Base-by-base conservation (phyloP, 2,113 vertebrate species). In the Chaetorhynchus papuensis region DNA sequence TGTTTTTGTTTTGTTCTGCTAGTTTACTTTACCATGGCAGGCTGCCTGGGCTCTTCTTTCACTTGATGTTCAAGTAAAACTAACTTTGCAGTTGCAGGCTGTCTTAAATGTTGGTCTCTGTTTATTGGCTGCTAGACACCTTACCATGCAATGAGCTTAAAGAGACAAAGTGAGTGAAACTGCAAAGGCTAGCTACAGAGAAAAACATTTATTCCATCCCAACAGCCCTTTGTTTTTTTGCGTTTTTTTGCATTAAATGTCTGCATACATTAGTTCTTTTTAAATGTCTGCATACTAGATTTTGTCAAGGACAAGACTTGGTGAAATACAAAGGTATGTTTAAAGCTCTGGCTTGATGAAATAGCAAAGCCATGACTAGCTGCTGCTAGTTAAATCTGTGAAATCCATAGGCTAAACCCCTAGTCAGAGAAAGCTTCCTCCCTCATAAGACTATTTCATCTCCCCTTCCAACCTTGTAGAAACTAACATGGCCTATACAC, bases 211-310 rank as follows among this genome's bases (percentile, higher is more conserved):
- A 85, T 95, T 76, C 85, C 37, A 23, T 76, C 88, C 95, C 91
- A 98, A 93, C 95, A 97, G 90, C 59, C 59, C 78, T 97, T 97
- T 97, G 93, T 60, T 96, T 97, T 83, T 64, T 60, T 30, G 33
- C 41, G 18, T 96, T 97, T 97, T 90, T 56, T 39, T 69, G 44
- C 84, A 66, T 95, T 95, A 93, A 96, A 66, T 81, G 76, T 96
- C 84, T 66, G 13, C 31, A 35, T 66, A 42, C 21, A 10, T 3
- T 66, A 8, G 89, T 66, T 21, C 54, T 57, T n/a, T 59, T 95
- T 95, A 94, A 96, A 71, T 81, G 75, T 97, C 83, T 57, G 24
- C 31, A 41, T 66, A 50, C 5, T 66, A 11, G 88, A 95, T 70
- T 95, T 97, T 96, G 85, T 91, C 85, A 97, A 96, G 93, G 84